Evolutionary conservation across 1,140 invertebrate genomes (phyloP).

Genomic region (Drosophila repleta): DNA sequence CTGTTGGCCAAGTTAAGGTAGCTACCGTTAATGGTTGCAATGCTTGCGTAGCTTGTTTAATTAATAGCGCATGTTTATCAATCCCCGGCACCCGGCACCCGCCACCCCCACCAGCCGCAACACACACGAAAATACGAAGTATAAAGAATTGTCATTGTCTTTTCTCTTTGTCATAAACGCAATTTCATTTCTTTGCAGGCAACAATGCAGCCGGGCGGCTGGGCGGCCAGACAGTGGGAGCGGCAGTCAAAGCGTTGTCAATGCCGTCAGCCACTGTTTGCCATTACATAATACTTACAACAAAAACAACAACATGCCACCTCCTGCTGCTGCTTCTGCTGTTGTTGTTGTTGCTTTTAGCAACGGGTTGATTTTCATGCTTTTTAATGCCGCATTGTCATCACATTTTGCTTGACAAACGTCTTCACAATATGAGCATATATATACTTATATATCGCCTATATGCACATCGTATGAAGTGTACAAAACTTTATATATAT

Average conservation of each 20-base stretch:
- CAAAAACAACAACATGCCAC: constrained; percentile 35
- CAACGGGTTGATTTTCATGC: constrained; percentile 55
- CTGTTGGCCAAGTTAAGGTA: constrained; percentile 44
- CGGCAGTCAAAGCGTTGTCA: constrained; percentile 49
- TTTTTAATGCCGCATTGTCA: constrained; percentile 76
- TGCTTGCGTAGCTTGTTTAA: constrained; percentile 39
- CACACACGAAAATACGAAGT: constrained; percentile 16
- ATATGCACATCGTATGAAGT: constrained; percentile 5
- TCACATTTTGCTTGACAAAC: constrained; percentile 57
- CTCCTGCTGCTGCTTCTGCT: constrained; percentile 29
- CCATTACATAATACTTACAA: constrained; percentile 66
- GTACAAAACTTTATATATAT: constrained; percentile 21
- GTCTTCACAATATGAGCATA: constrained; percentile 15
- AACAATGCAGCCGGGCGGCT: constrained; percentile 26
- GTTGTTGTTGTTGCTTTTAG: constrained; percentile 25
- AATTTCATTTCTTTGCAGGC: constrained; percentile 58
- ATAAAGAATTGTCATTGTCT: constrained; percentile 65
- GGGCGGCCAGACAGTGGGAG: too few relatives aligned
- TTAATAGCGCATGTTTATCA: constrained; percentile 62
- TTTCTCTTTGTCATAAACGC: constrained; percentile 33
- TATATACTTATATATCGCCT: constrained; percentile 11
- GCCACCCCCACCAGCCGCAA: constrained; percentile 2
- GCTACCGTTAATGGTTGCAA: constrained; percentile 52
- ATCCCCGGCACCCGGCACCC: background rate
- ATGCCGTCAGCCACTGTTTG: constrained; percentile 59